Conservation (phyloP, 2,888 invertebrate genomes). For the Orchesellides sinensis region DNA sequence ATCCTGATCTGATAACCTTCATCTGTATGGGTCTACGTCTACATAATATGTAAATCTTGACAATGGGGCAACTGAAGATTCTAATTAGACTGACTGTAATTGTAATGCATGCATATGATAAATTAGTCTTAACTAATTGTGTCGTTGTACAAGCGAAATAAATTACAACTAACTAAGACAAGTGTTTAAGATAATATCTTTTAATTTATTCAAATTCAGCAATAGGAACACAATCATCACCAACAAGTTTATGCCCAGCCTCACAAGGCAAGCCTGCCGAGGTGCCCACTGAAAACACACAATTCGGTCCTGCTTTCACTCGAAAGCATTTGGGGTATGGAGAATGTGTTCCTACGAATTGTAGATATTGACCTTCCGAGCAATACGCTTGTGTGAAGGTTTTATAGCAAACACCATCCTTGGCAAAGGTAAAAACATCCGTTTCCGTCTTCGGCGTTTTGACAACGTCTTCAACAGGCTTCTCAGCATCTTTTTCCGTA, state of each 20-base stretch:
- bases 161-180: no score
- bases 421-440: constrained; percentile 22
- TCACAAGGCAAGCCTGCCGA: constrained; percentile 34
- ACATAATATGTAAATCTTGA: no score
- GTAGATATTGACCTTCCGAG: constrained; percentile 14
- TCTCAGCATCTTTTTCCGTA: not conserved
- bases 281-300: constrained; percentile 22
- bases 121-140: no score
- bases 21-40: no score
- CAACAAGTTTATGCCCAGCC: constrained; percentile 26
- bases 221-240: constrained; percentile 33
- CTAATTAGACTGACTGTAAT: no score
- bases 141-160: no score
- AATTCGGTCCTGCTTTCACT: constrained; percentile 2
- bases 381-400: constrained; percentile 37
- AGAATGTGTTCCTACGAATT: constrained; percentile 32
- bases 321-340: constrained; percentile 30
- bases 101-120: no score
- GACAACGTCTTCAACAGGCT: not conserved
- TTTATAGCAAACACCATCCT: constrained; percentile 27
- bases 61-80: no score
- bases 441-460: not conserved
- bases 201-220: constrained; percentile 28
- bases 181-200: no score
- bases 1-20: no score